These are phyloP conservation scores for Botrylloides violaceus DNA, from an alignment of 23 tunicate species.

Conservation along the genomic window DNA sequence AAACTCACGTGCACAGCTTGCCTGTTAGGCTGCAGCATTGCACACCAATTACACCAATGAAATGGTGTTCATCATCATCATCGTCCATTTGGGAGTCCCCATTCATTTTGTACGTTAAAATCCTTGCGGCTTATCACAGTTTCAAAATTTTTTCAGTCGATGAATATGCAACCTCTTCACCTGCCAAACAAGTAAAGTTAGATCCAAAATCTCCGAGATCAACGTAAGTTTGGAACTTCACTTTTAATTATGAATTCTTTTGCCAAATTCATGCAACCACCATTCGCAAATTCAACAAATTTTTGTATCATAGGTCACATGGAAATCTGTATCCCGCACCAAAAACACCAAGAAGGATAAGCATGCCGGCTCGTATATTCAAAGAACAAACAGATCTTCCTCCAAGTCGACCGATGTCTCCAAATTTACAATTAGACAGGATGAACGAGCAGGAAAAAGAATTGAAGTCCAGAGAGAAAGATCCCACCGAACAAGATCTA, in stretches of 20 bases:
- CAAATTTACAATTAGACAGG: conserved; percentile 57
- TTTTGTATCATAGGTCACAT: too few relatives aligned
- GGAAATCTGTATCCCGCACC: too few relatives aligned
- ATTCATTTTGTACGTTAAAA: too few relatives aligned
- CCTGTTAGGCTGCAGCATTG: too few relatives aligned
- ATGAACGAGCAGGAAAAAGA: conserved; percentile 34
- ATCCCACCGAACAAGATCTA: conserved; percentile 50
- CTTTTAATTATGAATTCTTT: too few relatives aligned
- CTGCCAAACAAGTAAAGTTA: conserved; percentile 3
- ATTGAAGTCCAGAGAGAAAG: not conserved
- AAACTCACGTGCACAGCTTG: too few relatives aligned
- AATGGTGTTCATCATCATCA: too few relatives aligned
- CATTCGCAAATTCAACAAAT: too few relatives aligned
- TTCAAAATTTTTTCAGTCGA: too few relatives aligned
- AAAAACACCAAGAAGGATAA: not conserved
- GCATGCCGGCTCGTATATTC: not conserved
- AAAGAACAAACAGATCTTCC: conserved; percentile 26
- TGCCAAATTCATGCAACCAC: not conserved
- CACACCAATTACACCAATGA: too few relatives aligned
- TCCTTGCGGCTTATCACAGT: too few relatives aligned
- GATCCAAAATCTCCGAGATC: conserved; percentile 1
- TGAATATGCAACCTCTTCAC: conserved; percentile 7
- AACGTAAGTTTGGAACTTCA: not conserved
- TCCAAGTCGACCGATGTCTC: conserved; percentile 90
- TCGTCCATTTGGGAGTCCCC: too few relatives aligned